Percentiles rank a stretch among this genome's conserved stretches.
Evolutionary conservation across 2,888 invertebrate genomes (phyloP).

Genomic region (Drosophila phalerata): DNA sequence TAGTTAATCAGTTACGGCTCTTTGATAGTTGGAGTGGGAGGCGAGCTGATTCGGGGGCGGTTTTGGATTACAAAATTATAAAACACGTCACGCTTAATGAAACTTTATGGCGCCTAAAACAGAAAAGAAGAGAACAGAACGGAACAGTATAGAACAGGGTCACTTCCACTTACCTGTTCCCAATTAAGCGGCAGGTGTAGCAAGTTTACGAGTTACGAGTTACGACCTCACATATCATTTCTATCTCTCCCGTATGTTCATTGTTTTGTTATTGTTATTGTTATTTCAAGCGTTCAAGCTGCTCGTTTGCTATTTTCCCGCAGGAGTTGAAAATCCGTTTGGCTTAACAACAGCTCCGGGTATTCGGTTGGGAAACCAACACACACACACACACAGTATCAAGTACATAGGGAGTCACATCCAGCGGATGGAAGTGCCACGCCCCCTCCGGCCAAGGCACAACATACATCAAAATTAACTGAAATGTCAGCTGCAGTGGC

Average conservation of each 20-base stretch:
- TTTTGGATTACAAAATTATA: constrained; percentile 57
- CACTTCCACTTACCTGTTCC: constrained; percentile 48
- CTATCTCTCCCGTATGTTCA: constrained; percentile 23
- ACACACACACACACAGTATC: background rate
- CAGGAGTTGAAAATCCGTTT: constrained; percentile 67
- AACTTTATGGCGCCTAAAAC: constrained; percentile 76
- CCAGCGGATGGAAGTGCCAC: constrained; percentile 16
- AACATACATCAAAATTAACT: constrained; percentile 78
- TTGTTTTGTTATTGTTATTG: constrained; percentile 58
- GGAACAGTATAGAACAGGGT: constrained; percentile 6
- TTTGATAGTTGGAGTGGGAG: constrained; percentile 36
- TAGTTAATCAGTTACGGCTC: constrained; percentile 76
- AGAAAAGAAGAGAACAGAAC: constrained; percentile 13
- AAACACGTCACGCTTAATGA: constrained; percentile 80
- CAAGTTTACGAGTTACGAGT: constrained; percentile 40
- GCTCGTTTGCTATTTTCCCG: constrained; percentile 26
- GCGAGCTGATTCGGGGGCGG: constrained; percentile 36
- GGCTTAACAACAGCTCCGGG: constrained; percentile 51
- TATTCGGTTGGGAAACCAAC: constrained; percentile 15
- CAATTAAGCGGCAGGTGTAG: constrained; percentile 75
- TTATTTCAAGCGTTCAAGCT: constrained; percentile 63
- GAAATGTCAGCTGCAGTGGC: constrained; percentile 78
- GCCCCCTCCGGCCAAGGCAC: constrained; percentile 33
- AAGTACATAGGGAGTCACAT: constrained; percentile 13
- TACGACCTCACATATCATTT: constrained; percentile 68